These are phyloP conservation scores for Gulo gulo DNA, from an alignment of 2,113 vertebrate species.

Conservation along the genomic window DNA sequence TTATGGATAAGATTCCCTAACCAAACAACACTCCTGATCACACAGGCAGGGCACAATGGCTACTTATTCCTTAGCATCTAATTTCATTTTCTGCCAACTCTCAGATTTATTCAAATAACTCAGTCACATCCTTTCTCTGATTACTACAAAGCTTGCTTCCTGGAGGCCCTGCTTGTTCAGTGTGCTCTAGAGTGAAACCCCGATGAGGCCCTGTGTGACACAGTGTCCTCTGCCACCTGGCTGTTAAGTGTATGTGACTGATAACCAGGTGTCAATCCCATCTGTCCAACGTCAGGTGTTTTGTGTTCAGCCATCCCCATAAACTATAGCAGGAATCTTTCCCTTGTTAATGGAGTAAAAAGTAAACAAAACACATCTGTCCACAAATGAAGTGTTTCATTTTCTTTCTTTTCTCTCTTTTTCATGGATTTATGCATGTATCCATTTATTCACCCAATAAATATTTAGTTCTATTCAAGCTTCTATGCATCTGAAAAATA, in stretches of 20 bases:
- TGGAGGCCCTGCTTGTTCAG: neutral
- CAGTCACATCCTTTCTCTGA: neutral
- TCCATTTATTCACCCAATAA: neutral
- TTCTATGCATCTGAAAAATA: neutral
- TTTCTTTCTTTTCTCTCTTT: neutral
- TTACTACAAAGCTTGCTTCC: neutral
- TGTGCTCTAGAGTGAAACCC: neutral
- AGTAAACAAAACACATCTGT: neutral
- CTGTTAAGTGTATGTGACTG: neutral
- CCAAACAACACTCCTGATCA: neutral
- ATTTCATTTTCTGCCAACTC: neutral
- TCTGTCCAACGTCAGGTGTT: neutral
- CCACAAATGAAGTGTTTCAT: neutral
- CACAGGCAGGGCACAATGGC: neutral
- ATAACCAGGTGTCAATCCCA: neutral
- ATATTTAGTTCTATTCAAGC: neutral
- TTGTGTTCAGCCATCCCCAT: neutral
- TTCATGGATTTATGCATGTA: neutral
- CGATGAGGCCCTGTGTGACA: rapidly evolving
- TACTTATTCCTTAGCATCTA: too few relatives aligned
- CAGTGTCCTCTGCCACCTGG: neutral
- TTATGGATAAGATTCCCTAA: neutral
- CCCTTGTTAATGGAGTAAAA: neutral
- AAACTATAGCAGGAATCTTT: neutral
- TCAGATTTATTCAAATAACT: neutral